Percentiles rank a stretch among this genome's conserved stretches.
Conservation (phyloP, 2,888 invertebrate genomes). For the Drosophila anomalipes region DNA sequence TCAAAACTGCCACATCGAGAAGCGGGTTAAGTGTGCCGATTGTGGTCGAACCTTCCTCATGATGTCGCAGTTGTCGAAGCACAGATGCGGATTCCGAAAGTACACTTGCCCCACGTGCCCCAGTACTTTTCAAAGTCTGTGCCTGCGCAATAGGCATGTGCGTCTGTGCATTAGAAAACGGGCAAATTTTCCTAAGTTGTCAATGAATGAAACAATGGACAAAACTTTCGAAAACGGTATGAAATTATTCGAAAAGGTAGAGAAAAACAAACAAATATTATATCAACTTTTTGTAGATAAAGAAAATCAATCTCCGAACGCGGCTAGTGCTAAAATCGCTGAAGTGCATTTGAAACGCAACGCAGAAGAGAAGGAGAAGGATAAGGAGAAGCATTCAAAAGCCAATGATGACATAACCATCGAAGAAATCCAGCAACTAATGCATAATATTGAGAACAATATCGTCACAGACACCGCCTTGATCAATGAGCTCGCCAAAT, state of each 20-base stretch:
- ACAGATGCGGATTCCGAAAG: slow-evolving; percentile 4
- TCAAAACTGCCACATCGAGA: slow-evolving; percentile 30
- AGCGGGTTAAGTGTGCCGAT: slow-evolving; percentile 8
- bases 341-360: background rate
- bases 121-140: background rate
- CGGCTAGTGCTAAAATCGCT: background rate
- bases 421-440: slow-evolving; percentile 18
- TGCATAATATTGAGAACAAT: slow-evolving; percentile 34
- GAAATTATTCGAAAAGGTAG: background rate
- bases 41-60: slow-evolving; percentile 19
- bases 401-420: slow-evolving; percentile 8
- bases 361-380: background rate
- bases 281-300: background rate
- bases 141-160: slow-evolving; percentile 21
- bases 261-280: background rate
- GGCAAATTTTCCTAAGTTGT: fast-evolving
- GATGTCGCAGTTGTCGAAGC: slow-evolving; percentile 12
- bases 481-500: slow-evolving; percentile 19
- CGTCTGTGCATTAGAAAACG: background rate
- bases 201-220: background rate
- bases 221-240: background rate
- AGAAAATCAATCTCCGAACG: background rate
- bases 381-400: background rate
- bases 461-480: slow-evolving; percentile 8
- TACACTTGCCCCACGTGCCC: slow-evolving; percentile 18